Evolutionary conservation across 2,888 invertebrate species (phyloP), one percentile per base, ranked within the genome.

Genomic region (Drosophila prolongata): DNA sequence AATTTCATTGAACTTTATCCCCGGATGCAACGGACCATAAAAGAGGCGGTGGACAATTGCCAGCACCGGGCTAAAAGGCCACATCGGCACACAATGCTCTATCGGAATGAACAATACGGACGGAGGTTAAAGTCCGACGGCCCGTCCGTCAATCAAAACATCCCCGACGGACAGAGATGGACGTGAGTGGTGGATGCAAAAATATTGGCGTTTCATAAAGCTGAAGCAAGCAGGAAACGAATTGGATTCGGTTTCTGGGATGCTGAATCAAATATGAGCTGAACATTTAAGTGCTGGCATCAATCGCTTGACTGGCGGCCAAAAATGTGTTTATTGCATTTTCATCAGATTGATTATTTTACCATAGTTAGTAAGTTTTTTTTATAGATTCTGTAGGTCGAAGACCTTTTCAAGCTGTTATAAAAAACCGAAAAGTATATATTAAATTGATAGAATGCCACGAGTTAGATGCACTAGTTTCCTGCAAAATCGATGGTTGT

Each of bases 21-120:
- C 52, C 59, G 56, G 52, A 70, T 56, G 71, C 71, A 70, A 47
- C 56, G 56, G 70, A 56, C 70, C 70, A 47, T 47, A 9, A 57
- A 24, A 38, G 38, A 27, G 61, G 64, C 35, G 19, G 30, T 24
- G 52, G 52, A 70, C 70, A 54, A 62, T 70, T 37, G 56, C 35
- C 40, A 44, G 70, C 53, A 59, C 52, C 64, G n/a, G 52, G 69
- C 58, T 47, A 68, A 58, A 60, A 52, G 71, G 59, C 35, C 61
- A 60, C 47, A 37, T 40, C 42, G 50, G 43, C 49, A 49, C 24
- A 42, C 60, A 72, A 44, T 35, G 43, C 30, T 11, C 35, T 65
- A 24, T 52, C 57, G 61, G 50, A 50, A 42, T 42, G 50, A n/a
- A 53, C 44, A 60, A 53, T 68, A 37, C 47, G 42, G 34, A n/a